Base-by-base conservation (phyloP, 1,140 invertebrate genomes). In the Papilio aristodemus region DNA sequence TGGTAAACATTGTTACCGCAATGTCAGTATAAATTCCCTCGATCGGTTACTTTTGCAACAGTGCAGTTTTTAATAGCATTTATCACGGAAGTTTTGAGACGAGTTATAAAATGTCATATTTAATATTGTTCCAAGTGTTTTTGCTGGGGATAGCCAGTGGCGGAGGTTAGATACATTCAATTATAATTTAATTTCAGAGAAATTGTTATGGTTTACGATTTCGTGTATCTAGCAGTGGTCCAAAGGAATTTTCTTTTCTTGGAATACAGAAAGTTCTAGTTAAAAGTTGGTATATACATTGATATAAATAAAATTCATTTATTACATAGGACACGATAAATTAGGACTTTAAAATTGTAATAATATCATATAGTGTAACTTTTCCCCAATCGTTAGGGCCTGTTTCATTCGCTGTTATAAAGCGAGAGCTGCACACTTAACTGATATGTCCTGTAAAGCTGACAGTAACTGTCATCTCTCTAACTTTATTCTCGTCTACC, bases 31-130 rank as follows among this genome's bases (percentile, higher is more conserved):
- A 50, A 50, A 50, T 50, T 50, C 46, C 19, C 19, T 11, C 46
- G 11, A 17, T 11, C 46, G 19, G 7, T 50, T 2, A 22, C 5
- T 50, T 43, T 50, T 50, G 46, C 19, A 11, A 25, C 46, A 50
- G 46, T 50, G 46, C 17, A 50, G 46, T 50, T 50, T 25, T 50
- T 50, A 50, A 25, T 50, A 50, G 19, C 10, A 50, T 50, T 50
- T 50, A 50, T 10, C 19, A 50, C 46, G 19, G 46, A 50, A 50
- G 17, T 17, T 25, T 50, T 50, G 0, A 22, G 9, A 50, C 46
- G 2, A 5, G 46, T 50, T 50, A 22, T 50, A 50, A 50, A 50
- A 50, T 50, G 46, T 2, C 11, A 11, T 22, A 50, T 50, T 50
- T 22, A 50, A 50, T 50, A 50, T 50, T 50, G 46, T 19, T 50